Base-by-base conservation (phyloP, 2,888 invertebrate species). In the Agrilus biguttatus region DNA sequence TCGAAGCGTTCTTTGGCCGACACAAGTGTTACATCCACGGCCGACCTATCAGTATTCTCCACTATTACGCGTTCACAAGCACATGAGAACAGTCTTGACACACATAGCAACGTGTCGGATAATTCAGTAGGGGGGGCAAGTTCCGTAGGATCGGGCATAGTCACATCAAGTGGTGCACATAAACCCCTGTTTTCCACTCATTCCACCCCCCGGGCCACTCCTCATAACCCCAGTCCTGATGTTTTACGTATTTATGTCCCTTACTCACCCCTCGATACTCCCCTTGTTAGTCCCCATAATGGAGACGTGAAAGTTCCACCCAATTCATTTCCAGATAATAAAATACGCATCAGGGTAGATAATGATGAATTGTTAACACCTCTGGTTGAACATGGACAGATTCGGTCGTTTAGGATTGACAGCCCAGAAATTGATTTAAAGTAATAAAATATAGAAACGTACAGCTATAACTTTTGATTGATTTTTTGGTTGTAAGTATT, bases 11-110 rank as follows among this genome's bases (percentile, higher is more conserved):
- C 86, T 40, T 69, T 87, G 46, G 85, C 86, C 14, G 86, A 85
- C 60, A 87, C 86, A 17, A 84, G 84, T 54, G 83, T 86, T 41
- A 87, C 86, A 28, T 86, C 85, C 40, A 86, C 86, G 1, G 85
- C 86, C 0, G 85, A 86, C 62, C 70, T 86, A 45, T 83, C 83
- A 53, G 83, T 85, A 50, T 83, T 86, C 67, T 83, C 82, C 14
- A 72, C 73, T 45, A 77, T 78, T 55, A 82, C 80, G 10, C 72
- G 80, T 42, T 82, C 81, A 10, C 82, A 82, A 59, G 80, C 77
- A 36, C 76, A 78, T 43, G 82, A 82, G 62, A 81, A 81, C 69
- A 80, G 81, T 53, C 70, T 80, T 48, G 83, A 83, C 64, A 80
- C 82, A 14, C 82, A 83, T 65, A 81, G 81, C 69, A 79, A 80